Percentiles rank a stretch among this genome's conserved stretches.
Conservation (phyloP, 1,140 invertebrate species). For the Galleria mellonella region DNA sequence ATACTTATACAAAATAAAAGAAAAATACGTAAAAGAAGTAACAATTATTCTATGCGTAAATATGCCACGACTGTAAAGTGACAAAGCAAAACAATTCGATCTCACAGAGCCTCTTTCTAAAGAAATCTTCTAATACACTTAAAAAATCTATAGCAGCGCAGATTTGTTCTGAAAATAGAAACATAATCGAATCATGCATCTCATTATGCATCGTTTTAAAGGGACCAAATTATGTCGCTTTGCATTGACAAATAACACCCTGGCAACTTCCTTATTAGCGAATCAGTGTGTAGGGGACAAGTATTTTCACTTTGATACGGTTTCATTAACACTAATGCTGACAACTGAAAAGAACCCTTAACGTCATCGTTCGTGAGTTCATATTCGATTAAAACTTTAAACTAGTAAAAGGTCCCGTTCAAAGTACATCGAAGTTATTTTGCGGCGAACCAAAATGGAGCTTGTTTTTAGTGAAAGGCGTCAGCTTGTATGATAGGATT, state of each 20-base stretch:
- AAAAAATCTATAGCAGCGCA: conserved; percentile 8
- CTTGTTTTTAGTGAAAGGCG: conserved; percentile 65
- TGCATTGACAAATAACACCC: conserved; percentile 57
- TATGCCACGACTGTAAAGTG: too few relatives aligned
- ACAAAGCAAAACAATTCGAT: too few relatives aligned
- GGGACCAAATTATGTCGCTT: conserved; percentile 53
- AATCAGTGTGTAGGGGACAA: conserved; percentile 39
- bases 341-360: conserved; percentile 11
- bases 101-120: too few relatives aligned
- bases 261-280: conserved; percentile 54
- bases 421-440: conserved; percentile 29
- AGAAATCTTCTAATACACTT: conserved; percentile 7
- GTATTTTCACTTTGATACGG: conserved; percentile 33
- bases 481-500: conserved; percentile 73
- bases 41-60: too few relatives aligned
- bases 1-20: too few relatives aligned
- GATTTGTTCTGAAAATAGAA: conserved; percentile 27
- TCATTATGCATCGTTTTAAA: conserved; percentile 64
- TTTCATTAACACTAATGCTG: conserved; percentile 22
- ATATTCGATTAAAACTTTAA: conserved; percentile 5
- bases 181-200: conserved; percentile 63
- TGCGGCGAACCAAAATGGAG: conserved; percentile 65
- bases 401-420: conserved; percentile 15
- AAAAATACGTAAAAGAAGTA: too few relatives aligned
- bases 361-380: conserved; percentile 4